Percentiles rank a stretch among this genome's conserved stretches.
Conservation (phyloP, 1,140 invertebrate species). For the Phocides pigmalion region DNA sequence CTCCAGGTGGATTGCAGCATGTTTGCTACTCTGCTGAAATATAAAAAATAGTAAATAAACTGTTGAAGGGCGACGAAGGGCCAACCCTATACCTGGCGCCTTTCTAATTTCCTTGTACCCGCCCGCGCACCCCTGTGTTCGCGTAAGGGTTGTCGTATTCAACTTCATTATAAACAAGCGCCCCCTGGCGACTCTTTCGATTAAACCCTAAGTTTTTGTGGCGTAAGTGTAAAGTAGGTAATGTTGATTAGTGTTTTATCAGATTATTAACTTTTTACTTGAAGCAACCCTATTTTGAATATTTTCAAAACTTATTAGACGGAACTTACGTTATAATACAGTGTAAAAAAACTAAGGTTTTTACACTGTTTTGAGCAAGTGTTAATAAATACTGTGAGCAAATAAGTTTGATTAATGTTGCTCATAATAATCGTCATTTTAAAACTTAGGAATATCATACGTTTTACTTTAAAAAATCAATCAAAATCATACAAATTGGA, state of each 20-base stretch:
- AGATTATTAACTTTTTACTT: neutral
- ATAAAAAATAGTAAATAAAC: neutral
- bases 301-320: too few species aligned
- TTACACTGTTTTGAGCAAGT: too few species aligned
- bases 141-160: slow-evolving; percentile 33
- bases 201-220: slow-evolving; percentile 27
- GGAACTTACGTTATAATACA: too few species aligned
- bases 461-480: too few species aligned
- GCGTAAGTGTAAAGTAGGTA: neutral
- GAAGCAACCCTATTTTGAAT: too few species aligned
- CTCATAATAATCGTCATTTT: too few species aligned
- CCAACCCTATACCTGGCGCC: slow-evolving; percentile 36
- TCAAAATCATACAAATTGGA: too few species aligned
- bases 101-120: slow-evolving; percentile 40
- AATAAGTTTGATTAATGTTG: too few species aligned
- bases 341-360: too few species aligned
- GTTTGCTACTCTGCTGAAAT: neutral
- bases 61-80: neutral
- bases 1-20: too few species aligned
- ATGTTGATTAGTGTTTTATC: slow-evolving; percentile 1
- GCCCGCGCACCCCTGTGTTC: slow-evolving; percentile 12
- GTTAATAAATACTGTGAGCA: too few species aligned
- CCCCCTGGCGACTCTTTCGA: slow-evolving; percentile 38
- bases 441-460: too few species aligned
- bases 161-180: slow-evolving; percentile 48